Base-by-base conservation (phyloP, 2,113 vertebrate genomes). In the Ancistrus triradiatus region DNA sequence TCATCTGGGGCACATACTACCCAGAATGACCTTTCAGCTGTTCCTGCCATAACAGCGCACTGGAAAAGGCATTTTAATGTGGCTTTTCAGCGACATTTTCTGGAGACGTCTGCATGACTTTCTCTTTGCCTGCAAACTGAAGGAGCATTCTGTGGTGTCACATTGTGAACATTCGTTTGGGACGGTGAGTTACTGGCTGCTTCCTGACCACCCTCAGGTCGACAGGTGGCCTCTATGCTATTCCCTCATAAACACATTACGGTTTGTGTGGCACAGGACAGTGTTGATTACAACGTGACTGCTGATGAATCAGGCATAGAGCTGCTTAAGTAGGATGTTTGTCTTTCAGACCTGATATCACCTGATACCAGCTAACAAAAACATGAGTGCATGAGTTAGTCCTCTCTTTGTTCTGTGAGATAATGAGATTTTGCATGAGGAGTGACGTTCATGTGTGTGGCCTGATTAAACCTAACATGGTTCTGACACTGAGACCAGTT, bases 11-110 rank as follows among this genome's bases (percentile, higher is more conserved):
- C 7, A 3, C 18, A 10, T 27, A 11, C n/a, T 11, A n/a, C 59
- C 70, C 60, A 50, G 63, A 56, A 68, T 73, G 57, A 78, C 48
- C 37, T 2, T 42, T 18, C 33, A 46, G 3, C 13, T 33, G 11
- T 2, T 21, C 28, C 31, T 60, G 7, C 3, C 4, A 14, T 2
- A 60, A 42, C 2, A 42, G n/a, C 38, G 6, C 27, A 31, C 27
- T 4, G 27, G 27, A 1, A 42, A 42, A 42, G 38, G 11, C 38
- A 42, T n/a, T 42, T 42, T 38, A 6, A 42, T n/a, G 1, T 42
- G 11, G 11, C 47, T 47, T 35, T 46, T 28, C 15, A 14, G 3
- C 31, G 6, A 33, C 40, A 14, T 21, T 60, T 13, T 22, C 19
- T 1, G n/a, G n/a, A 33, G 5, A 46, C 5, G 27, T 18, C 22